Evolutionary conservation across 2,113 vertebrate species (phyloP).

Genomic region (Labeo catla): DNA sequence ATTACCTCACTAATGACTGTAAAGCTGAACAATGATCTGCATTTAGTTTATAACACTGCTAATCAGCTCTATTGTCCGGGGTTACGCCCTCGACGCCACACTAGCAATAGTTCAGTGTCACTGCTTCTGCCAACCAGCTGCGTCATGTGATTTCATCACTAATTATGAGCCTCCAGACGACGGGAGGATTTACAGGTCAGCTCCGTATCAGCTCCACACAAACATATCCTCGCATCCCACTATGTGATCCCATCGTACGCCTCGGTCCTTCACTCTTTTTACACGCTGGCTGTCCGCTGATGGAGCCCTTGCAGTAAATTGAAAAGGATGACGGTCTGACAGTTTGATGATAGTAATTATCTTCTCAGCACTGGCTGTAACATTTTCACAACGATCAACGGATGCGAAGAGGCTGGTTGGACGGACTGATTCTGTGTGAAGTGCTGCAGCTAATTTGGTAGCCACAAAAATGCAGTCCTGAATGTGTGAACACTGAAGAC

Average conservation of each 20-base stretch:
- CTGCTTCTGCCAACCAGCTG: neutral
- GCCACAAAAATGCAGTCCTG: neutral
- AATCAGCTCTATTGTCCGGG: slow-evolving; percentile 32
- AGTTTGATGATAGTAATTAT: slow-evolving; percentile 54
- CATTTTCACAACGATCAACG: slow-evolving; percentile 20
- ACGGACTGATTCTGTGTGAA: slow-evolving; percentile 15
- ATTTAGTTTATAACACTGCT: slow-evolving; percentile 18
- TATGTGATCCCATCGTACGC: neutral
- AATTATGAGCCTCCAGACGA: slow-evolving; percentile 13
- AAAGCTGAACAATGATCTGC: neutral
- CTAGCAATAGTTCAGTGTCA: slow-evolving; percentile 8
- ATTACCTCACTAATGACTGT: slow-evolving; percentile 20
- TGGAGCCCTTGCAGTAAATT: slow-evolving; percentile 30
- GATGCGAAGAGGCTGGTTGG: neutral
- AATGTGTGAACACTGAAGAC: neutral
- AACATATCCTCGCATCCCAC: neutral
- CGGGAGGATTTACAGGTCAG: slow-evolving; percentile 12
- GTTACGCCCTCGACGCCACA: neutral
- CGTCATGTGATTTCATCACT: neutral
- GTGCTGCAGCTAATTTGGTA: neutral
- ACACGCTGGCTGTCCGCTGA: slow-evolving; percentile 27
- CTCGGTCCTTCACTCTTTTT: slow-evolving; percentile 6
- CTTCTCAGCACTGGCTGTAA: slow-evolving; percentile 26
- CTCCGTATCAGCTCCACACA: slow-evolving; percentile 25
- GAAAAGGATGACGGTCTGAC: slow-evolving; percentile 47